Percentiles rank a stretch among this genome's conserved stretches.
phyloP scores from a whole-genome alignment of 2,888 invertebrate species.

The Heliconius hortense region DNA sequence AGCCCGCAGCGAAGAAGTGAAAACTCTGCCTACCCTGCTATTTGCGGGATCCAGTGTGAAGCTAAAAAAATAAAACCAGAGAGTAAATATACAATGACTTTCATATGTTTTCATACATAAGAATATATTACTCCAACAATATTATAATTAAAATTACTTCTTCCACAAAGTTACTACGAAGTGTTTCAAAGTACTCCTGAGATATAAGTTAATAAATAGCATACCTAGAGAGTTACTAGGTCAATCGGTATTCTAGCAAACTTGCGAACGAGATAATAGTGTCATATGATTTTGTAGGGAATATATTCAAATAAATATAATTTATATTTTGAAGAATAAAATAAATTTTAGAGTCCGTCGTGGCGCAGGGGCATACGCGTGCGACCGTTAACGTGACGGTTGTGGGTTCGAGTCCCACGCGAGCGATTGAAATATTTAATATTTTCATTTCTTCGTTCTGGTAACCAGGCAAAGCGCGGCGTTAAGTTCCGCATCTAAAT shows the following conservation, averaged over 20 bases:
- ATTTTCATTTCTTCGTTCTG: too few relatives aligned
- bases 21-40: too few relatives aligned
- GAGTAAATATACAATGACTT: background rate
- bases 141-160: conserved; percentile 7
- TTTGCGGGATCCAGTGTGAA: too few relatives aligned
- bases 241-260: conserved; percentile 31
- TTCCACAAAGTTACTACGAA: background rate
- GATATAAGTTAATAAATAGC: conserved; percentile 21
- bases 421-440: too few relatives aligned
- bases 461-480: too few relatives aligned
- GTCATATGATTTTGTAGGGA: conserved; percentile 16
- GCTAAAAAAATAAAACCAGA: background rate
- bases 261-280: conserved; percentile 15
- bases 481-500: too few relatives aligned
- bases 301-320: conserved; percentile 8
- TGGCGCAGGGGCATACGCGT: background rate
- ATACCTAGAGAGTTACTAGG: conserved; percentile 29
- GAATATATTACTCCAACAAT: background rate
- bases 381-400: background rate
- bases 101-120: background rate
- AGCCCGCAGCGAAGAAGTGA: too few relatives aligned
- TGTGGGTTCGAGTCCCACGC: too few relatives aligned
- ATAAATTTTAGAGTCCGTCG: background rate
- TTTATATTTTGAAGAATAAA: background rate
- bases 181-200: conserved; percentile 21